These are phyloP conservation scores for Sussaba pulchella DNA, from an alignment of 2,888 invertebrate species.

Conservation along the genomic window DNA sequence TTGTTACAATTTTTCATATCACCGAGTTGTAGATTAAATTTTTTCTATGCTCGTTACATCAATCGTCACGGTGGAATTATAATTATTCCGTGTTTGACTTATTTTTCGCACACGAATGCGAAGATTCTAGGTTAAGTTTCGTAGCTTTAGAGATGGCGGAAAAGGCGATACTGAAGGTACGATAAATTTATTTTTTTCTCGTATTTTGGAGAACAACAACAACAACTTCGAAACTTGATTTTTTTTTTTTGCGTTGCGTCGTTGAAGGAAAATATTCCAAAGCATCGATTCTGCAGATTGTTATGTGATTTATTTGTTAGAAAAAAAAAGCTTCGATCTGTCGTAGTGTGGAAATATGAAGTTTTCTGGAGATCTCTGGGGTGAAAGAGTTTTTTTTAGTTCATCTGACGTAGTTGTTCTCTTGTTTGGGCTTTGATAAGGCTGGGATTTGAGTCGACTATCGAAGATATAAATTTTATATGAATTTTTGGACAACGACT, in stretches of 20 bases:
- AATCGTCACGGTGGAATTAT: background rate
- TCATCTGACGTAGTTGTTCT: too few relatives aligned
- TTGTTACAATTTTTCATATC: background rate
- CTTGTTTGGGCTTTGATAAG: too few relatives aligned
- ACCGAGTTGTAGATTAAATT: conserved; percentile 13
- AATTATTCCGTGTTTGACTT: conserved; percentile 3
- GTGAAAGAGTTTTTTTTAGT: too few relatives aligned
- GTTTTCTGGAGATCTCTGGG: too few relatives aligned
- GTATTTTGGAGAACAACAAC: background rate
- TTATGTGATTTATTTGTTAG: too few relatives aligned
- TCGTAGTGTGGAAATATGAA: background rate
- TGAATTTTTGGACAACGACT: background rate
- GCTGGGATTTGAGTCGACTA: too few relatives aligned
- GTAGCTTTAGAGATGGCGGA: conserved; percentile 78
- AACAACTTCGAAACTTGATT: background rate
- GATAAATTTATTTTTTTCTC: conserved; percentile 47
- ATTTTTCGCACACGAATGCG: conserved; percentile 41
- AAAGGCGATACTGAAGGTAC: conserved; percentile 82
- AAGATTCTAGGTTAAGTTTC: conserved; percentile 68
- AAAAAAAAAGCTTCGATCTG: too few relatives aligned
- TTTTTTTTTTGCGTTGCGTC: background rate
- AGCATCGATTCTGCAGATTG: background rate
- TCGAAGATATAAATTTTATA: background rate
- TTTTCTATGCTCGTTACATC: conserved; percentile 13
- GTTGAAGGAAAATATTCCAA: background rate